A percentile compares a stretch with the other conserved stretches of the same genome.
Conservation (phyloP, 37 sponge, comb jelly and placozoan species). For the Amphimedon queenslandica region DNA sequence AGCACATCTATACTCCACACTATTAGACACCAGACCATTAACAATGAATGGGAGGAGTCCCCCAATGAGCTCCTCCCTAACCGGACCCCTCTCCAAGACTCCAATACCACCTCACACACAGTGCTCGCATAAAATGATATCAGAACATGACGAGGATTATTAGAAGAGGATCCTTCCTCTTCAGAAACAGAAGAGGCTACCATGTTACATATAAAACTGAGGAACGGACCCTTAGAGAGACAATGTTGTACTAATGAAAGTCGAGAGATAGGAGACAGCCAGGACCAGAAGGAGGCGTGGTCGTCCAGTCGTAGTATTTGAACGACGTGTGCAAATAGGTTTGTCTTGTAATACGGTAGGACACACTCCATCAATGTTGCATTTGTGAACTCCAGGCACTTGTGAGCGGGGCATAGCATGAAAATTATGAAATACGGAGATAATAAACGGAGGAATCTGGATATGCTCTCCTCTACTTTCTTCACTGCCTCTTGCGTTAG, state of each 20-base stretch:
- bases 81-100: constrained; percentile 27
- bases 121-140: constrained; percentile 54
- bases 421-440: constrained; percentile 94
- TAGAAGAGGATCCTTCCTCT: no score
- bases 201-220: constrained; percentile 74
- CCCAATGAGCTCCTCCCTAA: constrained; percentile 56
- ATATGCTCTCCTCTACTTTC: constrained; percentile 50
- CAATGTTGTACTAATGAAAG: constrained; percentile 75
- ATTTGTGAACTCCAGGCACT: constrained; percentile 84
- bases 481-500: constrained; percentile 45
- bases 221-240: constrained; percentile 46
- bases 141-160: not conserved
- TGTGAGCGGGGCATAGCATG: constrained; percentile 78
- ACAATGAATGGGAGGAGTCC: constrained; percentile 49
- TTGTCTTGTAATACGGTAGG: constrained; percentile 90
- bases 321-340: constrained; percentile 80
- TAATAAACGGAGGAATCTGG: constrained; percentile 55
- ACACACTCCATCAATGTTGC: constrained; percentile 81
- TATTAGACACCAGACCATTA: constrained; percentile 67
- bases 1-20: constrained; percentile 49
- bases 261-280: constrained; percentile 66
- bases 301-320: constrained; percentile 73
- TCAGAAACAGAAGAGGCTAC: constrained; percentile 47
- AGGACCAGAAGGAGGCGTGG: constrained; percentile 73
- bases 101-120: no score